Base-by-base conservation (phyloP, 2,113 vertebrate species). In the Orthonyx spaldingii region DNA sequence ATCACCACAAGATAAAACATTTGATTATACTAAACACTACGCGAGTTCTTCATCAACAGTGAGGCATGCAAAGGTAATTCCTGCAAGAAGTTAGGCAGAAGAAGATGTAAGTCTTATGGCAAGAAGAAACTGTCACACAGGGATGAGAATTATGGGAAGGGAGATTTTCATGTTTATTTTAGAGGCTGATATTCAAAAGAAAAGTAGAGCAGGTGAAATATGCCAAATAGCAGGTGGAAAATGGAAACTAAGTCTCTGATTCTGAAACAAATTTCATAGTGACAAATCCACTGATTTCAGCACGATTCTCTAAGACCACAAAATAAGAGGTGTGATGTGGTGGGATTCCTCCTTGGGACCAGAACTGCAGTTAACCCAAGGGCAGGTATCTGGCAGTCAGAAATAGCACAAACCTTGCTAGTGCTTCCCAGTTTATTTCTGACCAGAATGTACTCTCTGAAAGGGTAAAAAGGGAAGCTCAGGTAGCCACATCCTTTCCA, bases 401-500 rank as follows among this genome's bases (percentile, higher is more conserved):
- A 74, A 93, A 63, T 35, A 77, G 64, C 2, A 2, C 47, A 95
- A 84, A 81, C 42, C 68, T 35, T 59, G 41, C 27, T 33, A 60
- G 55, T 9, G 21, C 44, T 68, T 84, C 68, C 56, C 76, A 60
- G 19, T 66, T 85, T 77, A 84, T 60, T 88, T 90, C 76, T 84
- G 77, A 81, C 52, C 89, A 93, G 86, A 89, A 91, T 24, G 70
- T 27, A 87, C 49, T 78, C 52, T 87, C 64, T 70, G 56, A 68
- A 92, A 90, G 33, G 21, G 72, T 56, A 93, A 93, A 47, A 71
- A 63, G 39, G 72, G 80, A 92, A 95, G 27, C 41, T 56, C 69
- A 78, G 72, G 87, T 89, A 84, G 86, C 86, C 93, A 94, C 84
- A 94, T 81, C 69, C 91, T 87, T 92, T 91, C 85, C 17, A 1